Base-by-base conservation (phyloP, 2,888 invertebrate species). In the Orthosia cruda region DNA sequence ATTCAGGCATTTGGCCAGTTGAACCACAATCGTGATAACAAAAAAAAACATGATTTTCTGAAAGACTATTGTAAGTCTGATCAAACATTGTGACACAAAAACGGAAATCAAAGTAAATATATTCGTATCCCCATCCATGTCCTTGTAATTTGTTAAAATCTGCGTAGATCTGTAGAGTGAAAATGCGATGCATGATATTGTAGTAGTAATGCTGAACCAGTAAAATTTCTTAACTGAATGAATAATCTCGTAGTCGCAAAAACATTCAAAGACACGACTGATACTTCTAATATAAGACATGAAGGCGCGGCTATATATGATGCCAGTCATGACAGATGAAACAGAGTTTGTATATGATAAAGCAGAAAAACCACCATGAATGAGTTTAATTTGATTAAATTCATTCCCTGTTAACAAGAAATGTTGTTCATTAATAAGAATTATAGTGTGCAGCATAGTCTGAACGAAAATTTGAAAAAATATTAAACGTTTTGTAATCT, bases 1-100 rank as follows among this genome's bases (percentile, higher is more conserved):
- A 11, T 47, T 50, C 11, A 79, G 55, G 20, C 65, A 61, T 72
- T 72, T 79, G 0, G 4, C 12, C 7, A 50, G 52, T 13, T 77
- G 49, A 23, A 59, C 59, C n/a, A 77, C 50, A 55, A 79, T 55
- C 63, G 71, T 65, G 4, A 65, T 65, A 32, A 23, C 16, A 78
- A 59, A 26, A 55, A 65, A 64, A 13, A 78, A 23, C 4, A 78
- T 2, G 0, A 77, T 18, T 20, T 71, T 61, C 54, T 77, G 45
- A 7, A 71, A 54, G 18, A 61, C 4, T 50, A 77, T 13, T 20
- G 40, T 55, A 16, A n/a, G 15, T 71, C 71, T 54, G 3, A 55
- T n/a, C 0, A 78, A 16, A 55, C 20, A 11, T 61, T 77, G 71
- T 55, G 77, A 77, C 1, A n/a, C 2, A 18, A 71, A 64, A 45